Evolutionary conservation across 2,797 vertebrate genomes (phyloP).

Genomic region (Tiaroga cobitis): DNA sequence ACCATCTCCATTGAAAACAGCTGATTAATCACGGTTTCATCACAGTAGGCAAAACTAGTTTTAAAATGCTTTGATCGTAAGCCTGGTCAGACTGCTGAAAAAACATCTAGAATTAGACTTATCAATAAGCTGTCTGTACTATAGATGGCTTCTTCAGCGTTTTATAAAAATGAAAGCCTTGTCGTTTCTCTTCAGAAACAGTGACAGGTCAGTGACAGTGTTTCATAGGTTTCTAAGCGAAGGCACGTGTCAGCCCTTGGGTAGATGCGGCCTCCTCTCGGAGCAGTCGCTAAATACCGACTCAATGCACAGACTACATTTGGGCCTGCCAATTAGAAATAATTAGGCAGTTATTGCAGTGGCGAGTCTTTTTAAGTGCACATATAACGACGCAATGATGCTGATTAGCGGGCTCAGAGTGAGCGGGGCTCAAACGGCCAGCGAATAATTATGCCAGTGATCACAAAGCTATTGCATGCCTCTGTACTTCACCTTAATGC

Average conservation of each 20-base stretch:
- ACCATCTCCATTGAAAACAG: neutral
- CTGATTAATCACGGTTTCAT: too few relatives aligned
- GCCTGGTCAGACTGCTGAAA: neutral
- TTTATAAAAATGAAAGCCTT: neutral
- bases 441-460: constrained; percentile 95
- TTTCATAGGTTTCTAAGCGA: constrained; percentile 69
- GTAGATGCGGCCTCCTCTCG: constrained; percentile 73
- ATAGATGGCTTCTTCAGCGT: neutral
- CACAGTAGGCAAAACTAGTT: neutral
- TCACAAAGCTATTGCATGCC: constrained; percentile 97
- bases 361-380: constrained; percentile 99
- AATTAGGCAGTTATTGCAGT: constrained; percentile 99
- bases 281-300: constrained; percentile 90
- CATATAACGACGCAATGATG: constrained; percentile 98
- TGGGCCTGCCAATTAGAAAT: constrained; percentile 99
- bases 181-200: neutral
- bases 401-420: constrained; percentile 93
- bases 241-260: constrained; percentile 69
- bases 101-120: neutral
- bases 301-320: constrained; percentile 89
- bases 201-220: constrained; percentile 6
- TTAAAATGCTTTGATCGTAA: neutral
- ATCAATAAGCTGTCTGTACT: too few relatives aligned
- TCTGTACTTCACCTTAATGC: constrained; percentile 99
- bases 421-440: constrained; percentile 92